phyloP scores from a whole-genome alignment of 2,797 vertebrate genomes.

The Trachurus trachurus region DNA sequence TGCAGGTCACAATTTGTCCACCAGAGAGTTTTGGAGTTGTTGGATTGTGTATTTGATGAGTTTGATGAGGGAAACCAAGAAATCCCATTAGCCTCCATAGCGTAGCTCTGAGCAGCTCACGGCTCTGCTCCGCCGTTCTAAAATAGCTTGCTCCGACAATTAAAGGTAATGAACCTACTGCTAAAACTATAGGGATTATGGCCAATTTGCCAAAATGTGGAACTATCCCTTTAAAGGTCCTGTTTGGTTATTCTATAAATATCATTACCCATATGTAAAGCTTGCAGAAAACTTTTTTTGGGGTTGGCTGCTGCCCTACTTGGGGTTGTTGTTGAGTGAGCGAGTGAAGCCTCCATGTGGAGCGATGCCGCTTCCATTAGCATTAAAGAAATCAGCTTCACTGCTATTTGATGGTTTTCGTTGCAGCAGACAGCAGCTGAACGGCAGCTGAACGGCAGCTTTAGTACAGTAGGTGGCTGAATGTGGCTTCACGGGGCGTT shows the following conservation, averaged over 20 bases:
- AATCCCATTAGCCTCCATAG: too few relatives aligned
- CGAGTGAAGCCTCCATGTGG: conserved; percentile 21
- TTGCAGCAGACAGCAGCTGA: conserved; percentile 6
- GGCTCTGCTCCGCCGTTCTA: too few relatives aligned
- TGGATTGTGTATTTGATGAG: too few relatives aligned
- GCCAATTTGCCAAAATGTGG: too few relatives aligned
- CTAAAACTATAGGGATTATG: too few relatives aligned
- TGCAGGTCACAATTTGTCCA: too few relatives aligned
- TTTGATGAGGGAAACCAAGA: too few relatives aligned
- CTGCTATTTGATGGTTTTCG: conserved; percentile 15
- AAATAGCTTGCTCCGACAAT: too few relatives aligned
- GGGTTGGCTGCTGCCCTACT: conserved; percentile 1
- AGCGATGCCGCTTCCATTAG: background rate
- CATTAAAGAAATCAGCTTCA: conserved; percentile 39
- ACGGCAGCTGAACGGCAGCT: conserved; percentile 24
- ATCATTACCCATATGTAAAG: conserved; percentile 40
- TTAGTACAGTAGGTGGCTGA: conserved; percentile 33
- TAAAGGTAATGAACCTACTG: too few relatives aligned
- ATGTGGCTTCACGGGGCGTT: conserved; percentile 50
- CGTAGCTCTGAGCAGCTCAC: too few relatives aligned
- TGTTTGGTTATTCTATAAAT: conserved; percentile 32
- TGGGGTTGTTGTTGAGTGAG: conserved; percentile 11
- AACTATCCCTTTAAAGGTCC: background rate
- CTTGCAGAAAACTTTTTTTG: conserved; percentile 26
- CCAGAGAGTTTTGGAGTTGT: too few relatives aligned